phyloP scores from a whole-genome alignment of 2,113 vertebrate species.

The Sclerurus mexicanus region DNA sequence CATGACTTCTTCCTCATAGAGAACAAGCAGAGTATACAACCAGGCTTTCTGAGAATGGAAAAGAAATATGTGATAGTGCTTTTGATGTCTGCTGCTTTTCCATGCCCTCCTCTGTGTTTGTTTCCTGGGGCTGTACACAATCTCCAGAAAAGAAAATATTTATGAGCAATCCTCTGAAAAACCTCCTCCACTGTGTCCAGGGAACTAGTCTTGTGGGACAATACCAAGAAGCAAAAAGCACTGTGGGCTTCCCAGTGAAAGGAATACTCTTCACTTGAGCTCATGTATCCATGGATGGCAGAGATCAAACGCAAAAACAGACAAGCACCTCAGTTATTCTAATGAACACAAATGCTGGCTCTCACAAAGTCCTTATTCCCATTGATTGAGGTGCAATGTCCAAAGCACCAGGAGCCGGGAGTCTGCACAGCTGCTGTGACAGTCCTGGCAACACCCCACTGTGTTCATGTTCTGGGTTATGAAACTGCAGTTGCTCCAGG shows the following conservation, averaged over 20 bases:
- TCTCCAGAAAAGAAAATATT: conserved; percentile 1
- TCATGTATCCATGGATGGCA: background rate
- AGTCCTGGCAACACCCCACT: background rate
- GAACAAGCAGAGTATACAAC: background rate
- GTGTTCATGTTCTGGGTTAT: conserved; percentile 33
- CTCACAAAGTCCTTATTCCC: conserved; percentile 25
- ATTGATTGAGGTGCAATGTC: background rate
- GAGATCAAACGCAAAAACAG: background rate
- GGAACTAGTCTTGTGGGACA: background rate
- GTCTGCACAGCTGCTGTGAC: conserved; percentile 2
- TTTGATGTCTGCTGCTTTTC: background rate
- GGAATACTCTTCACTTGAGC: background rate
- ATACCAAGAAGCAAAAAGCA: background rate
- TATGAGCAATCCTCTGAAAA: background rate
- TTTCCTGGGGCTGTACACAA: background rate
- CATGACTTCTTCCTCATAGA: background rate
- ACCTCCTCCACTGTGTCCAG: background rate
- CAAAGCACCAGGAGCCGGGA: background rate
- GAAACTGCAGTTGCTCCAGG: conserved; percentile 28
- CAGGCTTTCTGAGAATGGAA: background rate
- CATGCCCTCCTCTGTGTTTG: background rate
- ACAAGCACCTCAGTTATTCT: background rate
- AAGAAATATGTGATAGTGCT: background rate
- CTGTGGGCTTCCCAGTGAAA: background rate
- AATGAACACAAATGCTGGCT: conserved; percentile 5